Conservation (phyloP, 2,888 invertebrate genomes). For the Ernsta delagoae region DNA sequence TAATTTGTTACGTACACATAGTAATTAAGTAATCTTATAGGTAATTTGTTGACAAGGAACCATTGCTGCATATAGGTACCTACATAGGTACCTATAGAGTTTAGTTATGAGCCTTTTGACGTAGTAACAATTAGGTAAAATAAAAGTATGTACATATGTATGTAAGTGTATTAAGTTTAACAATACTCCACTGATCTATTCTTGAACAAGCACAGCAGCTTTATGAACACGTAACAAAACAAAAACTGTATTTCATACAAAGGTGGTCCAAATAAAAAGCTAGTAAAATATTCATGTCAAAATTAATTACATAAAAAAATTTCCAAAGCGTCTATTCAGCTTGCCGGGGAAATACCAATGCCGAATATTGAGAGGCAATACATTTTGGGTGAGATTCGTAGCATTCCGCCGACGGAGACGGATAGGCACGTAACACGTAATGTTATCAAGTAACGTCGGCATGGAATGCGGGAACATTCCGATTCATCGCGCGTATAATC, state of each 20-base stretch:
- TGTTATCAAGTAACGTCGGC: conserved; percentile 42
- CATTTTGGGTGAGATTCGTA: conserved; percentile 25
- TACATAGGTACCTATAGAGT: too few species aligned
- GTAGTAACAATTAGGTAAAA: too few species aligned
- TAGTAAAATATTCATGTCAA: background rate
- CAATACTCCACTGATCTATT: too few species aligned
- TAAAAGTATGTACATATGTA: too few species aligned
- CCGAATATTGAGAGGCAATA: conserved; percentile 26
- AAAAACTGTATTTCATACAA: too few species aligned
- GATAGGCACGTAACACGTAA: conserved; percentile 32
- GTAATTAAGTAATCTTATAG: background rate
- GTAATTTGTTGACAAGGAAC: too few species aligned
- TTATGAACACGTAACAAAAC: too few species aligned
- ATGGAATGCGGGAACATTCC: conserved; percentile 46
- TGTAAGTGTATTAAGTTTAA: too few species aligned
- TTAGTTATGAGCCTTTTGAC: too few species aligned
- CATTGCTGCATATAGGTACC: too few species aligned
- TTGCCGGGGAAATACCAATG: conserved; percentile 1
- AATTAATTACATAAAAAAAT: background rate
- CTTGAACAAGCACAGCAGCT: too few species aligned
- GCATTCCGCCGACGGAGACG: conserved; percentile 28
- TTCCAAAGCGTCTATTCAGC: conserved; percentile 1
- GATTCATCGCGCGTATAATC: conserved; percentile 49
- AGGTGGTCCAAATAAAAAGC: too few species aligned
- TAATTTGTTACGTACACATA: background rate